Evolutionary conservation across 2,797 vertebrate genomes (phyloP), one percentile per base, ranked within the genome.

Genomic region (Ispidina lecontei): DNA sequence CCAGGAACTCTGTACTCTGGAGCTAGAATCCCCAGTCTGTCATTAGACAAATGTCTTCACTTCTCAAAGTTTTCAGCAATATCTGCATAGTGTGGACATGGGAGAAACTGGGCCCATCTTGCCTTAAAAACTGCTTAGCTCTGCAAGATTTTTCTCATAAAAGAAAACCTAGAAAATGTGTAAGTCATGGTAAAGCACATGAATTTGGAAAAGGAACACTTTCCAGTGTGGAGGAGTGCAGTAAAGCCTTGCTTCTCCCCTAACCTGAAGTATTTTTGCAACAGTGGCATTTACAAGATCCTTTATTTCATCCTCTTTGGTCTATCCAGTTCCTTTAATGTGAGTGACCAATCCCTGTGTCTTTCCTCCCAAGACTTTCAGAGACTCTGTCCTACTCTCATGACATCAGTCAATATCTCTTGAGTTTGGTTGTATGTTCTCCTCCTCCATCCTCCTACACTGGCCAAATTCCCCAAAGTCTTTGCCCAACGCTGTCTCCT

Each of bases 211-310:
- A 84, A 90, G 18, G 37, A 87, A 18, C 6, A 10, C 26, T 62
- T 78, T 47, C 55, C 16, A 25, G 22, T n/a, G 7, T 52, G 74
- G 63, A 71, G 47, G 20, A 71, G n/a, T 59, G 13, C 44, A 68
- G 52, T 35, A 77, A 85, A 88, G 7, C 17, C 49, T 65, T 85
- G 19, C n/a, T 81, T 20, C 17, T 31, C 8, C 22, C 23, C 16
- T 63, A 68, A 89, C 19, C 37, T 86, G 44, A 86, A 81, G 52
- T 78, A 46, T 84, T 96, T 92, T 90, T 90, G 64, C 63, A 93
- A 58, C 55, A 85, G 35, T 41, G 85, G 52, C 74, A 78, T 92
- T 91, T 93, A 72, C 67, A 69, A 59, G 73, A 72, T 47, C 41
- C 9, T 14, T 89, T 75, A 63, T 78, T 68, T 89, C 51, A 72